Conservation (phyloP, 1,140 invertebrate genomes). For the Drosophila simulans region DNA sequence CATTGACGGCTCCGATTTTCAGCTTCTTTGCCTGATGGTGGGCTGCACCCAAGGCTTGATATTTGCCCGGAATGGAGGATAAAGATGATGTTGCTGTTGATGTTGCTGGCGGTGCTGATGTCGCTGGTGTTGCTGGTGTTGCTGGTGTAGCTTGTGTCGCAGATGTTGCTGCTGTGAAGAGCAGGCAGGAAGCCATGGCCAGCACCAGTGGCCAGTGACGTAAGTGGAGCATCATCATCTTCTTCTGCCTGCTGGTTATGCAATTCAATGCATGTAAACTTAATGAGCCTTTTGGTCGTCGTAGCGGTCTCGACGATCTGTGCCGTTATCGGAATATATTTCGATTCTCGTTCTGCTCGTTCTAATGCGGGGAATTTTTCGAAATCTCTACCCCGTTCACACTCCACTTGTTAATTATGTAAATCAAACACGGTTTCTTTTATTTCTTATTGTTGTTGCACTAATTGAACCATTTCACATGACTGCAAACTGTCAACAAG, state of each 20-base stretch:
- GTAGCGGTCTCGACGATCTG: slow-evolving; percentile 22
- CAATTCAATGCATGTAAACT: slow-evolving; percentile 66
- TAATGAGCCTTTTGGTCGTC: slow-evolving; percentile 49
- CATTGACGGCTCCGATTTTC: slow-evolving; percentile 46
- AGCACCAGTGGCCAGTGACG: slow-evolving; percentile 76
- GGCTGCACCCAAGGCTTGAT: slow-evolving; percentile 70
- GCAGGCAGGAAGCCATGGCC: slow-evolving; percentile 76
- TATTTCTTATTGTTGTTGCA: slow-evolving; percentile 32
- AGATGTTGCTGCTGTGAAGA: slow-evolving; percentile 5
- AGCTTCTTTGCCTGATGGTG: slow-evolving; percentile 73
- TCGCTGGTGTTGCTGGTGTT: slow-evolving; percentile 19
- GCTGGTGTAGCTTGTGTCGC: slow-evolving; percentile 29
- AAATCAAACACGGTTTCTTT: slow-evolving; percentile 61
- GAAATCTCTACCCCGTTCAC: slow-evolving; percentile 18
- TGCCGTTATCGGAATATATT: slow-evolving; percentile 40
- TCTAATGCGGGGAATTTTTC: slow-evolving; percentile 15
- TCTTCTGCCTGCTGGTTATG: slow-evolving; percentile 56
- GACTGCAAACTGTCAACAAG: slow-evolving; percentile 79
- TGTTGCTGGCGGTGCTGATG: slow-evolving; percentile 10
- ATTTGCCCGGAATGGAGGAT: slow-evolving; percentile 80
- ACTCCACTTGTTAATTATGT: slow-evolving; percentile 71
- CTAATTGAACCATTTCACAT: slow-evolving; percentile 63
- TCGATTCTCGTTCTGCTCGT: slow-evolving; percentile 34
- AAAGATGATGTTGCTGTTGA: slow-evolving; percentile 36
- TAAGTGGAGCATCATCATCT: slow-evolving; percentile 75